Base-by-base conservation (phyloP, 2,113 vertebrate genomes). In the Oceanites oceanicus region DNA sequence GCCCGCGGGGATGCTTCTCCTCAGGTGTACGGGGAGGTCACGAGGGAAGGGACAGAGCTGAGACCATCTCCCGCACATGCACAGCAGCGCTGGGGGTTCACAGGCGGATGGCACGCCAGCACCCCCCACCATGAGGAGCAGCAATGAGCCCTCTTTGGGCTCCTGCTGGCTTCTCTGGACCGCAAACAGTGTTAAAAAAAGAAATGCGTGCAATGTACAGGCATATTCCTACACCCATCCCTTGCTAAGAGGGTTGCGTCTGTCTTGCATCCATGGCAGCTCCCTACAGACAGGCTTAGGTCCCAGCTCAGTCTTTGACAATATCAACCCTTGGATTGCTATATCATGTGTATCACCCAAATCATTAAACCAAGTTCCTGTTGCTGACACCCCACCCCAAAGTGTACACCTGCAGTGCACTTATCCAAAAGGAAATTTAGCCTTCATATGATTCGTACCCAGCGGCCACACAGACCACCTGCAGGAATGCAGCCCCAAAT, bases 201-300 rank as follows among this genome's bases (percentile, higher is more conserved):
- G 7, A 47, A 36, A 13, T 2, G 4, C 0, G 1, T 10, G 13
- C 45, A 30, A 11, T 6, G 4, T 44, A 30, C 25, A 26, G 30
- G 30, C 8, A 19, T 52, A 26, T 34, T 87, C 42, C 76, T 66
- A 47, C n/a, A 53, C 16, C n/a, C 40, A 55, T 49, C n/a, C n/a
- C 52, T 65, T 34, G 44, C 18, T 19, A 29, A 20, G 22, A 67
- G 32, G 30, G 30, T 36, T 59, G 14, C 0, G 1, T 15, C 14
- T 83, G 58, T 36, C 53, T 78, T 61, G 47, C 12, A n/a, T n/a
- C 44, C 19, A 14, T 30, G 40, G 40, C 52, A 87, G 23, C 11
- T 67, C 36, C 40, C 32, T 55, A n/a, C 34, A 42, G 70, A 34
- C 56, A 52, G 34, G 36, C 50, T 42, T 32, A 38, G 22, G 14